Percentiles rank a stretch among this genome's conserved stretches.
phyloP scores from a whole-genome alignment of 2,888 invertebrate genomes.

The Aleiodes alternator region DNA sequence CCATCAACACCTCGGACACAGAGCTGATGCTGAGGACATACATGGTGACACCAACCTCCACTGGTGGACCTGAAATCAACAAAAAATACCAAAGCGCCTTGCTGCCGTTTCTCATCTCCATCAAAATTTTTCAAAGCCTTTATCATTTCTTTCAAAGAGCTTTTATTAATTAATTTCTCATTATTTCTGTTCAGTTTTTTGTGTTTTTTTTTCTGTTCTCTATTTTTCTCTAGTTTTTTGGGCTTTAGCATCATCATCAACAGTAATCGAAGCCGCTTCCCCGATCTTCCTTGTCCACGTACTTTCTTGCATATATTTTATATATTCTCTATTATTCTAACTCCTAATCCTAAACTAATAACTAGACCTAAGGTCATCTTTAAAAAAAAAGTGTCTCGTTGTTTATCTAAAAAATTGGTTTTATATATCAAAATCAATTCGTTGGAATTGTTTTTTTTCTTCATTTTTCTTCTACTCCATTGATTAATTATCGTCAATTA shows the following conservation, averaged over 20 bases:
- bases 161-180: background rate
- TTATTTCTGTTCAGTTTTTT: conserved; percentile 3
- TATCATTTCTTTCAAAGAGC: background rate
- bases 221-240: background rate
- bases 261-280: conserved; percentile 35
- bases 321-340: conserved; percentile 16
- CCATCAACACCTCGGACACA: conserved; percentile 99
- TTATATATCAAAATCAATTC: too few relatives aligned
- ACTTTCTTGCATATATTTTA: background rate
- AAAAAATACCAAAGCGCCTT: conserved; percentile 67
- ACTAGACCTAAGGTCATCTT: conserved; percentile 21
- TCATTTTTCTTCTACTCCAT: background rate
- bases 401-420: background rate
- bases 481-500: background rate
- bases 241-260: conserved; percentile 35
- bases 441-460: too few relatives aligned
- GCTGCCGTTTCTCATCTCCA: conserved; percentile 54
- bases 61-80: conserved; percentile 93
- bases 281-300: conserved; percentile 31
- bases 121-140: conserved; percentile 34
- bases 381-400: conserved; percentile 8
- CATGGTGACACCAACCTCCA: conserved; percentile 98
- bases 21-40: conserved; percentile 99
- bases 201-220: conserved; percentile 3
- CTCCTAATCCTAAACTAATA: conserved; percentile 28